Evolutionary conservation across 2,797 vertebrate genomes (phyloP), one percentile per base, ranked within the genome.

Genomic region (Myotis daubentonii): DNA sequence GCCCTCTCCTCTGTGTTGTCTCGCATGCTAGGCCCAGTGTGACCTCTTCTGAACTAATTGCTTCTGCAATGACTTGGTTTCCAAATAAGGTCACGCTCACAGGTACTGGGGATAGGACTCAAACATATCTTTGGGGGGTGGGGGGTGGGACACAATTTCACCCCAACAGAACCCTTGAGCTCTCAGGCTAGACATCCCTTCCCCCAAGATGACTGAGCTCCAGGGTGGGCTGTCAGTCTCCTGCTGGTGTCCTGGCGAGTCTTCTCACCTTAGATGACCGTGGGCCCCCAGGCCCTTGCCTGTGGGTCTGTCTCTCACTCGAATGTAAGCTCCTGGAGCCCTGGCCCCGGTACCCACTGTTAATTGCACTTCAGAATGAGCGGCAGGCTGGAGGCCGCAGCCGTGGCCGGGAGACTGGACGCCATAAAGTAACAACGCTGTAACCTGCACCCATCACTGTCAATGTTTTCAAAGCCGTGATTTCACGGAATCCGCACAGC

Each of bases 271-370:
- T 16, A 51, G 47, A 38, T 4, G 15, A 20, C 38, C 19, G 0
- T 5, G 17, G 8, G 23, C 8, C 22, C 71, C 83, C 16, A 19
- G 15, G 2, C n/a, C 4, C 55, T 19, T 13, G 28, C 4, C 33
- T 41, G 44, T 17, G 3, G 1, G 82, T 78, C 65, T 30, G 66
- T 74, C n/a, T 85, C 75, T 55, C 55, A 3, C 84, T 13, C 8
- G 1, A 13, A 41, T 0, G 25, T 41, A 36, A 19, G 19, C 47
- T 33, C 53, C 44, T 22, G 11, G 11, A 33, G 41, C 0, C 1
- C 57, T 19, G 66, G 30, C 38, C 53, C 33, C 20, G 0, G 8
- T 1, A 17, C 6, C 38, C 11, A 1, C 28, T 25, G 25, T 2
- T 6, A 1, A 6, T 3, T 19, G 70, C n/a, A 47, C 44, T 65